These are phyloP conservation scores for Pampus argenteus DNA, from an alignment of 2,797 vertebrate species.

Conservation along the genomic window DNA sequence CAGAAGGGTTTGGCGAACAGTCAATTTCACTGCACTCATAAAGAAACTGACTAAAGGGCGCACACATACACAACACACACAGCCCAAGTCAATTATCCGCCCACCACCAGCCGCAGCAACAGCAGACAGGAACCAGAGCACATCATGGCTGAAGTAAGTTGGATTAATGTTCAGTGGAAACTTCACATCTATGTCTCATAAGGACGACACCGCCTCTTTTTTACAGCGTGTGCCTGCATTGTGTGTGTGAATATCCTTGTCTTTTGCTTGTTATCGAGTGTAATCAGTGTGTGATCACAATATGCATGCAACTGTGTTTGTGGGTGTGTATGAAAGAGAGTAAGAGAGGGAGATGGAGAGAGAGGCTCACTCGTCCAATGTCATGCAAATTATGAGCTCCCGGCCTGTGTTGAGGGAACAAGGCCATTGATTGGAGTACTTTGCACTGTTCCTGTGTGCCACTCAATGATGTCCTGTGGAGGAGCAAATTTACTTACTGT, in stretches of 20 bases:
- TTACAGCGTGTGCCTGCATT: slow-evolving; percentile 6
- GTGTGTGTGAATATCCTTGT: slow-evolving; percentile 32
- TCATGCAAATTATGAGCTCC: slow-evolving; percentile 77
- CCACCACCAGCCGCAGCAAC: slow-evolving; percentile 36
- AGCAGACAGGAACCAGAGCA: slow-evolving; percentile 56
- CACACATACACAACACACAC: slow-evolving; percentile 38
- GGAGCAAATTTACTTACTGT: slow-evolving; percentile 80
- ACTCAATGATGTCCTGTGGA: slow-evolving; percentile 70
- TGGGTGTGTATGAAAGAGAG: slow-evolving; percentile 16
- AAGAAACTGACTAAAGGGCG: slow-evolving; percentile 30
- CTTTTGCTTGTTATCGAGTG: slow-evolving; percentile 31
- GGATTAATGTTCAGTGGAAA: slow-evolving; percentile 63
- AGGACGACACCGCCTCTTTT: slow-evolving; percentile 19
- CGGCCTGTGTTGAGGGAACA: slow-evolving; percentile 71
- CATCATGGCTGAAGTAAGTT: slow-evolving; percentile 35
- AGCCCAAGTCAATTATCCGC: slow-evolving; percentile 37
- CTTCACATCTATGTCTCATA: slow-evolving; percentile 48
- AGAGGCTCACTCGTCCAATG: slow-evolving; percentile 62
- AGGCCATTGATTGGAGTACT: slow-evolving; percentile 82
- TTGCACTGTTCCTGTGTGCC: slow-evolving; percentile 55
- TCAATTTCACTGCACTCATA: slow-evolving; percentile 36
- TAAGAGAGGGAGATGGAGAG: slow-evolving; percentile 19
- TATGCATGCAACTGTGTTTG: slow-evolving; percentile 48
- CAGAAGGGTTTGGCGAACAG: slow-evolving; percentile 8
- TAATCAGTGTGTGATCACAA: slow-evolving; percentile 49